phyloP scores from a whole-genome alignment of 2,797 vertebrate species.

The Sparidentex hasta region DNA sequence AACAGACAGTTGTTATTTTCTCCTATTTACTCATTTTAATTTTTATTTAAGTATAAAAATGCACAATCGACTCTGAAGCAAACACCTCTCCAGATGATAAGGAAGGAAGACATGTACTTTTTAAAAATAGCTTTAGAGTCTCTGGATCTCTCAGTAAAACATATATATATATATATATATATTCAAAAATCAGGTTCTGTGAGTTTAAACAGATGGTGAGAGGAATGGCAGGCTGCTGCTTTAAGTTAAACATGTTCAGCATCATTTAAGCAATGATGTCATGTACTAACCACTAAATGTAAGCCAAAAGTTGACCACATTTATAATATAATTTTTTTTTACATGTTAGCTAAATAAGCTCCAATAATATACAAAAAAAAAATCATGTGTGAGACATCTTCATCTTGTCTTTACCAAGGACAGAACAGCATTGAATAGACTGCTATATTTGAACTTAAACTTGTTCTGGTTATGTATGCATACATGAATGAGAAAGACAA shows the following conservation, averaged over 20 bases:
- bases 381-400: not conserved
- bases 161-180: no score
- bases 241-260: not conserved
- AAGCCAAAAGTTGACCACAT: not conserved
- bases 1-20: no score
- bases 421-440: not conserved
- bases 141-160: not conserved
- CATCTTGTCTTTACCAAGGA: not conserved
- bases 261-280: not conserved
- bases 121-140: no score
- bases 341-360: not conserved
- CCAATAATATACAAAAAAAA: not conserved
- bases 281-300: not conserved
- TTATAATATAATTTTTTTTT: not conserved
- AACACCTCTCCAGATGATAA: no score
- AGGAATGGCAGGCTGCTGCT: not conserved
- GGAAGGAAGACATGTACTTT: no score
- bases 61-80: no score
- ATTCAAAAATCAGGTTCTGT: not conserved
- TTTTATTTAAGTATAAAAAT: not conserved
- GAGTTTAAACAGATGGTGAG: not conserved
- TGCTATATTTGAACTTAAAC: not conserved
- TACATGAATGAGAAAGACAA: not conserved
- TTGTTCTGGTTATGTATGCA: constrained; percentile 1
- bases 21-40: no score